Evolutionary conservation across 2,797 vertebrate genomes (phyloP).

Genomic region (Oreochromis grahami): DNA sequence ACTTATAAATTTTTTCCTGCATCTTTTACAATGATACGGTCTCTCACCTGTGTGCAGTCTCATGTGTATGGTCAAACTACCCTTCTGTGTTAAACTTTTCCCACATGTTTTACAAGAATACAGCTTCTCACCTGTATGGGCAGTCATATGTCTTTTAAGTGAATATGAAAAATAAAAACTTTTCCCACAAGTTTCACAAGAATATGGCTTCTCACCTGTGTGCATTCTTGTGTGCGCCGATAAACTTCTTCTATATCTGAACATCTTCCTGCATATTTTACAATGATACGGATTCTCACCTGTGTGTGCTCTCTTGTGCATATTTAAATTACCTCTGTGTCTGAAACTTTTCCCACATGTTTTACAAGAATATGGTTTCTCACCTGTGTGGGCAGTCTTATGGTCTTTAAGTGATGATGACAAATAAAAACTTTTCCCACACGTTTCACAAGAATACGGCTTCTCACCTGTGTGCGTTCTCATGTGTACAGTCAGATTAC

Average conservation of each 20-base stretch:
- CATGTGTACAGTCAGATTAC: neutral
- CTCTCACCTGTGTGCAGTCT: neutral
- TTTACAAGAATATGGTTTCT: neutral
- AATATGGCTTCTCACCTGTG: neutral
- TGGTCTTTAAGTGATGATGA: neutral
- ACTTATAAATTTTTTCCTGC: neutral
- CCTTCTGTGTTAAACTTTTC: neutral
- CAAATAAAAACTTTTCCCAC: neutral
- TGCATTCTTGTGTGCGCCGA: rapidly evolving
- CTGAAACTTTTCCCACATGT: neutral
- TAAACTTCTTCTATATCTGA: neutral
- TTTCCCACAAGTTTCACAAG: neutral
- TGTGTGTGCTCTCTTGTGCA: neutral
- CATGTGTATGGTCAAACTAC: neutral
- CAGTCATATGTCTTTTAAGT: neutral
- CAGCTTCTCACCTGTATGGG: rapidly evolving
- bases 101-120: neutral
- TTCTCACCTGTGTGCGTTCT: neutral
- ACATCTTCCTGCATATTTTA: neutral
- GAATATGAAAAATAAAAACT: neutral
- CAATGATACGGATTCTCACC: neutral
- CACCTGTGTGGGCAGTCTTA: neutral
- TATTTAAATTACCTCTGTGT: neutral
- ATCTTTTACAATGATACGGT: neutral
- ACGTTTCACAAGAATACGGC: too few relatives aligned